A percentile compares a stretch with the other conserved stretches of the same genome.
phyloP scores from a whole-genome alignment of 1,140 invertebrate species.

The Eumaeus atala region DNA sequence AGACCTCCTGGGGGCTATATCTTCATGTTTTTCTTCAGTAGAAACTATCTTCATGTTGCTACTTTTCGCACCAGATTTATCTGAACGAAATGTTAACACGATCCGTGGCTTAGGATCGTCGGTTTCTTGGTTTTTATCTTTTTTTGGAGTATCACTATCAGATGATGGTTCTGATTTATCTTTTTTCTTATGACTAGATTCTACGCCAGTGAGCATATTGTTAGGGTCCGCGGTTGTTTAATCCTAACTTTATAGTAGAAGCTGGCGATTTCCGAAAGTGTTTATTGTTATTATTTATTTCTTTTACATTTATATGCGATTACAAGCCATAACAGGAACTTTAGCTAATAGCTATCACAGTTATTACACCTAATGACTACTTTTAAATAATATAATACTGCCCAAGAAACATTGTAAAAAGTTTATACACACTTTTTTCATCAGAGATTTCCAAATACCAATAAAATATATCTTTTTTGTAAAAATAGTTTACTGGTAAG shows the following conservation, averaged over 20 bases:
- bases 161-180: slow-evolving; percentile 35
- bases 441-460: too few relatives aligned
- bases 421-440: too few relatives aligned
- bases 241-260: not conserved
- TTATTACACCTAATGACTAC: too few relatives aligned
- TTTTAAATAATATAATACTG: too few relatives aligned
- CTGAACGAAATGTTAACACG: slow-evolving; percentile 68
- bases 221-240: slow-evolving; percentile 28
- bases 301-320: too few relatives aligned
- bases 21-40: slow-evolving; percentile 63
- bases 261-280: too few relatives aligned
- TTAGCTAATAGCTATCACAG: too few relatives aligned
- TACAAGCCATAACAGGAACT: too few relatives aligned
- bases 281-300: too few relatives aligned
- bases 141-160: slow-evolving; percentile 37
- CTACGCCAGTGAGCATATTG: slow-evolving; percentile 51
- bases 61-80: slow-evolving; percentile 63
- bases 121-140: slow-evolving; percentile 39
- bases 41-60: slow-evolving; percentile 71
- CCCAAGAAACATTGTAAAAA: too few relatives aligned
- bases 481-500: too few relatives aligned
- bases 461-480: too few relatives aligned
- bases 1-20: slow-evolving; percentile 46
- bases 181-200: slow-evolving; percentile 40
- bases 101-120: slow-evolving; percentile 68